Evolutionary conservation across 2,888 invertebrate species (phyloP).

Genomic region (Agrochola lychnidis): DNA sequence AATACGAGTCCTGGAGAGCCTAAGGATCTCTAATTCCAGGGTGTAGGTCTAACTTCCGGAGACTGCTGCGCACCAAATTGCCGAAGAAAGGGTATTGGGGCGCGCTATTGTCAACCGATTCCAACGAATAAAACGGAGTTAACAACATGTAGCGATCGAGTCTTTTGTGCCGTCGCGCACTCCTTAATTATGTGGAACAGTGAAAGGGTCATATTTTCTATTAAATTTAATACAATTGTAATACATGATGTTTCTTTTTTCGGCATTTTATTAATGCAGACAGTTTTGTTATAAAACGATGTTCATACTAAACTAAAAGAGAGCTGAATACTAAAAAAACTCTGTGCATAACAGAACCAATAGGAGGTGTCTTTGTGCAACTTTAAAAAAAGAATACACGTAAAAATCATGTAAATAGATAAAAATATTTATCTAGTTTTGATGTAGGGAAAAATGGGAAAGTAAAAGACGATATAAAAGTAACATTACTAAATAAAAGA

Average conservation of each 20-base stretch:
- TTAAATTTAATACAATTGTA: conserved; percentile 84
- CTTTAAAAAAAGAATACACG: not conserved
- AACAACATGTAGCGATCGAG: conserved; percentile 87
- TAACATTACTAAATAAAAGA: not conserved
- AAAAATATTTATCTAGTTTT: not conserved
- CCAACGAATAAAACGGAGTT: conserved; percentile 87
- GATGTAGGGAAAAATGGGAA: not conserved
- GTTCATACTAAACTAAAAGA: not conserved
- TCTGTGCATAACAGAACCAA: not conserved
- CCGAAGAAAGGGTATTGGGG: conserved; percentile 87
- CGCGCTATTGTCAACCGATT: conserved; percentile 89
- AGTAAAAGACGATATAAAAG: not conserved
- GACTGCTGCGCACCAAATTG: conserved; percentile 89
- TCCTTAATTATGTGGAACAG: conserved; percentile 89
- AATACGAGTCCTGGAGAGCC: conserved; percentile 85
- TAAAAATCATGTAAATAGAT: not conserved
- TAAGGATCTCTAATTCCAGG: conserved; percentile 86
- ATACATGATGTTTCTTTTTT: conserved; percentile 76
- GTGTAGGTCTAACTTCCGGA: conserved; percentile 85
- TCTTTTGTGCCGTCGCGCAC: conserved; percentile 86
- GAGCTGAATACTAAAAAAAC: not conserved
- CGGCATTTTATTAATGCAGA: not conserved
- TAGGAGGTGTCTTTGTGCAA: not conserved
- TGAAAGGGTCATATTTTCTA: conserved; percentile 91
- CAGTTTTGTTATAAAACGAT: not conserved